These are phyloP conservation scores for Lonchura striata DNA, from an alignment of 2,113 vertebrate species.

Conservation along the genomic window DNA sequence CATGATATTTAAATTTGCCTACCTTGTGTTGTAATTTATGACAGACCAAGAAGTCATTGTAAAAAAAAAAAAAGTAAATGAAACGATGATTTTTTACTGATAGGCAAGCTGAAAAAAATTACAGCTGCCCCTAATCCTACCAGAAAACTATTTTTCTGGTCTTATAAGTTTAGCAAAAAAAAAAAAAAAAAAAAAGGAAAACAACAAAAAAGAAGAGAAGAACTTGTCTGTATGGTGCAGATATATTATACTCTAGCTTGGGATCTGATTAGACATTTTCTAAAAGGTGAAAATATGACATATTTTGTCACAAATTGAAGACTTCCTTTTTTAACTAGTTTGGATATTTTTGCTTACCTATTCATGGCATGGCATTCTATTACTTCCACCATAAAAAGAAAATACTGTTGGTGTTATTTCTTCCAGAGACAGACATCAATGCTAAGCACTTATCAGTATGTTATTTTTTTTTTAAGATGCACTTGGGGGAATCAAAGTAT, in stretches of 20 bases:
- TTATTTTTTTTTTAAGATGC: slow-evolving; percentile 39
- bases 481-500: slow-evolving; percentile 65
- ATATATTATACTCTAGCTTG: neutral
- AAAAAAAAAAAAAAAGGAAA: neutral
- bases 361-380: slow-evolving; percentile 42
- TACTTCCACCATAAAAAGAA: slow-evolving; percentile 65
- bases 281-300: neutral
- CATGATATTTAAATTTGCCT: neutral
- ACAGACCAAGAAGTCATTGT: neutral
- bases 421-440: slow-evolving; percentile 69
- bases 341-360: slow-evolving; percentile 22
- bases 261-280: neutral
- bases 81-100: neutral
- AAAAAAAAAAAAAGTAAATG: neutral
- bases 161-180: neutral
- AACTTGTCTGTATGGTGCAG: neutral
- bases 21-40: neutral
- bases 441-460: slow-evolving; percentile 69
- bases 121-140: accelerated
- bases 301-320: slow-evolving; percentile 49
- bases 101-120: neutral
- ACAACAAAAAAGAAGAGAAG: neutral
- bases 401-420: slow-evolving; percentile 71
- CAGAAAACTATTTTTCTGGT: neutral
- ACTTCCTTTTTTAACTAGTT: neutral